Evolutionary conservation across 2,888 invertebrate genomes (phyloP).

Genomic region (Subacronicta megacephala): DNA sequence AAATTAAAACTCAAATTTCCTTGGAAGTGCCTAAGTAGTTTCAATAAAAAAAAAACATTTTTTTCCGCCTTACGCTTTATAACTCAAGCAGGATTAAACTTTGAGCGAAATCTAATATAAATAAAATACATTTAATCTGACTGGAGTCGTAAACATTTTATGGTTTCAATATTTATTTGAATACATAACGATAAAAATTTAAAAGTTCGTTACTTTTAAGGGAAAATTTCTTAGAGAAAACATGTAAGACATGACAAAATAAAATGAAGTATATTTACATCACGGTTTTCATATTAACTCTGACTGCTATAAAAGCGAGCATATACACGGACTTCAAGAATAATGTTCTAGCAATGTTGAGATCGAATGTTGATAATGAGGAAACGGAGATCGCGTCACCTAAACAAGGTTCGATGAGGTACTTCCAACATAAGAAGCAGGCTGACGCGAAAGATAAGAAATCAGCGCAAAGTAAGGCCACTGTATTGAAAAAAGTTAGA

Average conservation of each 20-base stretch:
- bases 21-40: no score
- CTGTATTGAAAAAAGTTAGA: conserved; percentile 31
- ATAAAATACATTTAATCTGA: conserved; percentile 10
- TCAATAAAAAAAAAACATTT: not conserved
- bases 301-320: conserved; percentile 48
- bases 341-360: conserved; percentile 48
- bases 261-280: conserved; percentile 60
- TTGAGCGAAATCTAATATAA: not conserved
- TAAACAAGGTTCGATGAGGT: not conserved
- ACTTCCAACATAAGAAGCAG: conserved; percentile 11
- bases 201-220: conserved; percentile 4
- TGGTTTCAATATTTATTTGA: conserved; percentile 34
- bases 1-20: no score
- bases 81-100: not conserved
- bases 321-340: conserved; percentile 49
- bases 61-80: no score
- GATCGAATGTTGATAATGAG: conserved; percentile 6
- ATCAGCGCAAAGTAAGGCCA: conserved; percentile 20
- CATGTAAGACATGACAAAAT: conserved; percentile 53
- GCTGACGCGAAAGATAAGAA: conserved; percentile 23
- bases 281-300: conserved; percentile 18
- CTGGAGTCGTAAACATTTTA: conserved; percentile 38
- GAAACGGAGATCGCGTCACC: not conserved
- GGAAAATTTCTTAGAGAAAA: conserved; percentile 6
- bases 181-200: conserved; percentile 25